Evolutionary conservation across 1,140 invertebrate genomes (phyloP).

Genomic region (Ips nitidus): DNA sequence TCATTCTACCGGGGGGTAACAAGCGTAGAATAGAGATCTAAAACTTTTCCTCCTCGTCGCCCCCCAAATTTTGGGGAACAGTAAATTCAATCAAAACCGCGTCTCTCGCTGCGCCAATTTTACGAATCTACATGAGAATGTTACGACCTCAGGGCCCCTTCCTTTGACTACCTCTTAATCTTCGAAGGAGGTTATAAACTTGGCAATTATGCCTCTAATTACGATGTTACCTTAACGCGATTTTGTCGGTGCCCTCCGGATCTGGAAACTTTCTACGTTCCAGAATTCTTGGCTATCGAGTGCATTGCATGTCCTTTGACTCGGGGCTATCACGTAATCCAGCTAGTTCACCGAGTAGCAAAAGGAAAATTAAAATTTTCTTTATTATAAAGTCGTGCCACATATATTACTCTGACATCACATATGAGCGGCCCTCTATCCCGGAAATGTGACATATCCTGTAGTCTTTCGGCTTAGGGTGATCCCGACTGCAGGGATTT

Average conservation of each 20-base stretch:
- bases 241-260: constrained; percentile 9
- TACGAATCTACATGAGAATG: constrained; percentile 14
- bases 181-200: constrained; percentile 21
- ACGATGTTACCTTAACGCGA: constrained; percentile 27
- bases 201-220: constrained; percentile 26
- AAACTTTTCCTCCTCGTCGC: background rate
- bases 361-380: no score
- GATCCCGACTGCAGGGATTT: constrained; percentile 36
- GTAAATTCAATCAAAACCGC: constrained; percentile 18
- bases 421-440: constrained; percentile 12
- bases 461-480: constrained; percentile 24
- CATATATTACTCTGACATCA: background rate
- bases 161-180: constrained; percentile 21
- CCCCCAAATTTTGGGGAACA: background rate
- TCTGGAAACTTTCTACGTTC: constrained; percentile 13
- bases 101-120: constrained; percentile 12
- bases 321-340: background rate
- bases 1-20: no score
- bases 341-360: no score
- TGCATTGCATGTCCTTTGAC: constrained; percentile 1
- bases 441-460: constrained; percentile 32
- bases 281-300: constrained; percentile 14
- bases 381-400: no score
- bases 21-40: no score
- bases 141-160: constrained; percentile 12